Evolutionary conservation across 1,140 invertebrate species (phyloP), one percentile per base, ranked within the genome.

Genomic region (Cotesia glomerata): DNA sequence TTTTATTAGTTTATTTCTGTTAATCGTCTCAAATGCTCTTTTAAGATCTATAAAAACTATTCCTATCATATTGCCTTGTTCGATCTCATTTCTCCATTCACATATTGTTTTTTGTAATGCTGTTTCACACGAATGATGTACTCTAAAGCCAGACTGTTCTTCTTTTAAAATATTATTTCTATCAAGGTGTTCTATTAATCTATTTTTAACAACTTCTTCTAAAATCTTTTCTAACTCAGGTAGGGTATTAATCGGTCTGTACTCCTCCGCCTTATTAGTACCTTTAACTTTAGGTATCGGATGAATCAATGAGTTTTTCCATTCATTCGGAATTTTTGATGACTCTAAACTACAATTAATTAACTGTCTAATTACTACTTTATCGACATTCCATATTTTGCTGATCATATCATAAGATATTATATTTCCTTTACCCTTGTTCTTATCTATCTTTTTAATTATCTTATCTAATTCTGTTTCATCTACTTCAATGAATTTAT

Each of bases 221-320:
- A 79, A 18, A 49, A 78, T 36, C 51, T 77, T 77, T 67, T 78
- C 77, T 51, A 71, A 76, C 5, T 65, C 34, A 11, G 75, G 69
- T 18, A 78, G 16, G n/a, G 51, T 70, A 67, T 76, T 78, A 3
- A 78, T 76, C 8, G 77, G 77, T 70, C 77, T 62, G 54, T 52
- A 74, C 14, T 79, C 69, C 14, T 66, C 68, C 0, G 70, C 66
- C 63, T 68, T 76, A 18, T 13, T 76, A 1, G 71, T 59, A 18
- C 75, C 78, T 51, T 26, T 9, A 8, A 77, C 49, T 65, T 78
- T 78, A 62, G 63, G 69, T 8, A 78, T 75, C 0, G 77, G 74
- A 32, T 71, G 71, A n/a, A 78, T 69, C 9, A 69, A 61, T 0
- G 76, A 73, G 51, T 64, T 76, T 76, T 77, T 75, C 73, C 64